Percentiles rank a stretch among this genome's conserved stretches.
phyloP scores from a whole-genome alignment of 2,797 vertebrate species.

The Margarornis squamiger region DNA sequence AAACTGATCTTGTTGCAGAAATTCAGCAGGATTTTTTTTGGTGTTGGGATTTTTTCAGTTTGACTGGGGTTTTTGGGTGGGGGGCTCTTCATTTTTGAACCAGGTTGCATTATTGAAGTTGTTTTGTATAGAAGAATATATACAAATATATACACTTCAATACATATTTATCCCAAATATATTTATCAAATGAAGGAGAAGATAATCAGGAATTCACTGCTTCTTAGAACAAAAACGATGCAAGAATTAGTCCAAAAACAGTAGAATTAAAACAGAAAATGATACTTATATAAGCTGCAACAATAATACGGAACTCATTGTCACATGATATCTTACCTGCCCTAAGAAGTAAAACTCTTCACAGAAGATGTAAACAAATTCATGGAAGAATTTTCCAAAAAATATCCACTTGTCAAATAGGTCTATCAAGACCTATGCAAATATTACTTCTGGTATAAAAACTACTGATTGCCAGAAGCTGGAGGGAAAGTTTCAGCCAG shows the following conservation, averaged over 20 bases:
- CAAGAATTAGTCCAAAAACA: neutral
- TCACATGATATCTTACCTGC: neutral
- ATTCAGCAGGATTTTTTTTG: neutral
- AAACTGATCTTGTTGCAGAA: neutral
- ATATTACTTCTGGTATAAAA: neutral
- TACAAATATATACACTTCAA: neutral
- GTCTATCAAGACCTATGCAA: neutral
- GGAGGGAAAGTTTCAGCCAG: neutral
- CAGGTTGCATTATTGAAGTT: neutral
- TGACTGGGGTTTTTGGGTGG: neutral
- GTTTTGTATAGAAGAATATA: neutral
- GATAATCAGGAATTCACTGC: neutral
- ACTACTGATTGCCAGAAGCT: neutral
- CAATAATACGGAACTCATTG: neutral
- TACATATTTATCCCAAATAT: neutral
- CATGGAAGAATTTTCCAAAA: neutral
- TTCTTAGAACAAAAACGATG: neutral
- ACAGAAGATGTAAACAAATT: neutral
- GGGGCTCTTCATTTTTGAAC: neutral
- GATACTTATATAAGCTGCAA: neutral
- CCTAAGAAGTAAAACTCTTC: neutral
- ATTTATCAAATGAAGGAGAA: neutral
- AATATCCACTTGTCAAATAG: neutral
- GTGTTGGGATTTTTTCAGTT: neutral
- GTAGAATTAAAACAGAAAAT: neutral